Evolutionary conservation across 2,113 vertebrate species (phyloP).

Genomic region (Apeltes quadracus): DNA sequence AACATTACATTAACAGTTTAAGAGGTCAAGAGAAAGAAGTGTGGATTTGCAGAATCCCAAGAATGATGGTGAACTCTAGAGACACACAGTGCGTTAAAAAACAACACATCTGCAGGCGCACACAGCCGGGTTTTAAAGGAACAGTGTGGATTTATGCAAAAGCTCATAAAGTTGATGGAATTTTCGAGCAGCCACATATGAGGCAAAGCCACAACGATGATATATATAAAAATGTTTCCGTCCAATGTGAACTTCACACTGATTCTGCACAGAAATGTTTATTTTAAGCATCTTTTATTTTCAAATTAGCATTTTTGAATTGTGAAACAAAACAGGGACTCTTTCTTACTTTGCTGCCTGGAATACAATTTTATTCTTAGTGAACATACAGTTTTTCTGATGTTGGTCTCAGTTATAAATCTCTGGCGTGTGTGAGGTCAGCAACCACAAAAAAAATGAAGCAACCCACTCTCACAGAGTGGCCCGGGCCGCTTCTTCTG

Average conservation of each 20-base stretch:
- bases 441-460: slow-evolving; percentile 1
- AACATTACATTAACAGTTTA: not conserved
- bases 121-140: slow-evolving; percentile 11
- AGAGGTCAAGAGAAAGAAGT: not conserved
- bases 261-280: not conserved
- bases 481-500: slow-evolving; percentile 19
- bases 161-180: slow-evolving; percentile 68
- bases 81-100: not conserved
- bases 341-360: not conserved
- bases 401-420: slow-evolving; percentile 30
- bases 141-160: slow-evolving; percentile 58
- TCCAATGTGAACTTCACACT: not conserved
- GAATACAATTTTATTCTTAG: slow-evolving; percentile 13
- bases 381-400: not conserved
- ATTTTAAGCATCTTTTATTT: not conserved
- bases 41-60: not conserved
- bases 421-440: slow-evolving; percentile 23
- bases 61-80: not conserved
- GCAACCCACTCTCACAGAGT: slow-evolving; percentile 55
- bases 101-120: slow-evolving; percentile 1
- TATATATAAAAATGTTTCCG: not conserved
- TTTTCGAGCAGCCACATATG: slow-evolving; percentile 62
- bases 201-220: not conserved
- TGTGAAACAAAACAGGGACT: not conserved
- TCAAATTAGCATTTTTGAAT: not conserved